Conservation (phyloP, 2,113 vertebrate species). For the Alethe diademata region DNA sequence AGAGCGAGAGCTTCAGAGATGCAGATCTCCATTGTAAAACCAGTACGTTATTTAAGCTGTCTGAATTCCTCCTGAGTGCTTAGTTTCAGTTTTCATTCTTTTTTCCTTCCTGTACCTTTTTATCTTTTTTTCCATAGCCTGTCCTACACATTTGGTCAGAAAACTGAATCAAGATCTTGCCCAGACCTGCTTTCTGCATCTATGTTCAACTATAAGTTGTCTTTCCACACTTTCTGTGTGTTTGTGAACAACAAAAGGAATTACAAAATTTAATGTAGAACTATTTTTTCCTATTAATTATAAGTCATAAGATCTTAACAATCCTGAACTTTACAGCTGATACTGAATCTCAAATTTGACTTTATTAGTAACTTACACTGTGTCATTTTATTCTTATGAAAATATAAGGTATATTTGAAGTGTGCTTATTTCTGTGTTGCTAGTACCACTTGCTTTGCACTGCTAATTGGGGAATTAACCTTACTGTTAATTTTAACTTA, state of each 20-base stretch:
- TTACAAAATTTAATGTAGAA: neutral
- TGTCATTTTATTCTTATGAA: neutral
- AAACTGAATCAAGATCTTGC: neutral
- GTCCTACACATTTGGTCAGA: neutral
- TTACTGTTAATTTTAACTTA: neutral
- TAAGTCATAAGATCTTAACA: neutral
- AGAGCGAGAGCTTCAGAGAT: neutral
- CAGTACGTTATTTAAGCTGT: neutral
- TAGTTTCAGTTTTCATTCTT: neutral
- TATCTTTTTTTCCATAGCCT: neutral
- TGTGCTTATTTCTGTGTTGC: neutral
- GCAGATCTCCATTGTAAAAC: neutral
- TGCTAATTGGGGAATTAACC: neutral
- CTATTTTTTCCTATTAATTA: neutral
- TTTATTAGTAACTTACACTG: neutral
- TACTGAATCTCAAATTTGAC: neutral
- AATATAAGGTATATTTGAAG: neutral
- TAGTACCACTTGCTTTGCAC: neutral
- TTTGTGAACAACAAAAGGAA: neutral
- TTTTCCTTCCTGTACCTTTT: neutral
- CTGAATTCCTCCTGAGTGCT: neutral
- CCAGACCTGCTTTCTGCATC: neutral
- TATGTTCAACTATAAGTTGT: neutral
- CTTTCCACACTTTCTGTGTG: neutral
- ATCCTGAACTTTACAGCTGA: neutral